These are phyloP conservation scores for Thalassarche chlororhynchos DNA, from an alignment of 2,113 vertebrate genomes.

Conservation along the genomic window DNA sequence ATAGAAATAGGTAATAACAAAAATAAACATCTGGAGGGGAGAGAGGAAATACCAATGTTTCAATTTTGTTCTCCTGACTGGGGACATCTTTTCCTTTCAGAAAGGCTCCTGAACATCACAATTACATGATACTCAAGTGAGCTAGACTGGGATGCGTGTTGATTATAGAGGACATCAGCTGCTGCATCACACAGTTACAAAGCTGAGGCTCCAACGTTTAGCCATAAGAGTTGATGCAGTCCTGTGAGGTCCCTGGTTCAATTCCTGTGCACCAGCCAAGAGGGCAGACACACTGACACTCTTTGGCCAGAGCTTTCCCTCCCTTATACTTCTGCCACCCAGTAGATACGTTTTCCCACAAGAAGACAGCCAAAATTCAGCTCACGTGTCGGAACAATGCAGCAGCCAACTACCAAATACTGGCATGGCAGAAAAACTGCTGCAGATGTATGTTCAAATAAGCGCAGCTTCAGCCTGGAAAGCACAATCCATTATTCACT, in stretches of 20 bases:
- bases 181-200: neutral
- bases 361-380: neutral
- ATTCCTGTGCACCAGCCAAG: neutral
- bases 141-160: neutral
- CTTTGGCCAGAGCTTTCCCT: neutral
- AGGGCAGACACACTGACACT: neutral
- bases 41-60: neutral
- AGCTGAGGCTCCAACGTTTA: neutral
- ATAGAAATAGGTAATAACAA: neutral
- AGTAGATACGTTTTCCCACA: neutral
- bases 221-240: neutral
- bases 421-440: neutral
- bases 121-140: neutral
- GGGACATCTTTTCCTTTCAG: neutral
- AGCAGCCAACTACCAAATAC: neutral
- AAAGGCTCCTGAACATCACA: neutral
- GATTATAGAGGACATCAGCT: neutral
- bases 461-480: neutral
- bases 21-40: neutral
- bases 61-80: neutral
- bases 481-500: neutral
- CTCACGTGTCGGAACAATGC: neutral
- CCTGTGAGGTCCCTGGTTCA: neutral
- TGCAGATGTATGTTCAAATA: neutral
- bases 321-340: neutral